These are phyloP conservation scores for Apteryx owenii DNA, from an alignment of 2,113 vertebrate genomes.

Conservation along the genomic window DNA sequence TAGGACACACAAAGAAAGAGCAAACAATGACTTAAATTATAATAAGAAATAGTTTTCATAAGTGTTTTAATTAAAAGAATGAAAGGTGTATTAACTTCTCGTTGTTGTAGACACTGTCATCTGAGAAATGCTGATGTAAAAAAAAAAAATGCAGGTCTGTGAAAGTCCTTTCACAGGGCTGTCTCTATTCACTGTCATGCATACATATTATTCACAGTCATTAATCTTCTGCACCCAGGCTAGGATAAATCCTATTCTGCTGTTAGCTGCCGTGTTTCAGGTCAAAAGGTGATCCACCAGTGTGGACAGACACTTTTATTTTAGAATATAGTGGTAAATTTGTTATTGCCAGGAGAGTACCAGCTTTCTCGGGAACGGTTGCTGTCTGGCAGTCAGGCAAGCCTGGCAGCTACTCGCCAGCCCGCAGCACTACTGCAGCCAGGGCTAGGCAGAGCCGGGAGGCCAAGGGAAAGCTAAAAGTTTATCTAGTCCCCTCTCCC, in stretches of 20 bases:
- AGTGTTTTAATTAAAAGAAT: constrained; percentile 23
- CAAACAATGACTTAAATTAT: not conserved
- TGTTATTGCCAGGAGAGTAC: not conserved
- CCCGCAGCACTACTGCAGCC: too few species aligned
- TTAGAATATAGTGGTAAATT: not conserved
- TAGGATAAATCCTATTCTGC: not conserved
- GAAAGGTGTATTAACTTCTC: not conserved
- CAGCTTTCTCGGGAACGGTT: not conserved
- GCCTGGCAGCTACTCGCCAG: too few species aligned
- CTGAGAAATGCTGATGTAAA: constrained; percentile 24
- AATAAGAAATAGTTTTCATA: not conserved
- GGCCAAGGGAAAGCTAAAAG: not conserved
- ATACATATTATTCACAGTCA: not conserved
- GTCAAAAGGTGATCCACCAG: not conserved
- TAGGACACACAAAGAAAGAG: not conserved
- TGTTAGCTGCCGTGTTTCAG: not conserved
- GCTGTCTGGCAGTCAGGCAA: too few species aligned
- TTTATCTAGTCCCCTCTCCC: not conserved
- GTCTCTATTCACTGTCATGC: constrained; percentile 11
- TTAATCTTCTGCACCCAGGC: not conserved
- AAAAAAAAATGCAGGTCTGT: not conserved
- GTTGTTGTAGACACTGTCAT: constrained; percentile 15
- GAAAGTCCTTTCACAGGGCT: not conserved
- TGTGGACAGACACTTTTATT: not conserved
- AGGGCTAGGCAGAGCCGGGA: not conserved